Conservation (phyloP, 1,140 invertebrate species). For the Euglossa dilemma region DNA sequence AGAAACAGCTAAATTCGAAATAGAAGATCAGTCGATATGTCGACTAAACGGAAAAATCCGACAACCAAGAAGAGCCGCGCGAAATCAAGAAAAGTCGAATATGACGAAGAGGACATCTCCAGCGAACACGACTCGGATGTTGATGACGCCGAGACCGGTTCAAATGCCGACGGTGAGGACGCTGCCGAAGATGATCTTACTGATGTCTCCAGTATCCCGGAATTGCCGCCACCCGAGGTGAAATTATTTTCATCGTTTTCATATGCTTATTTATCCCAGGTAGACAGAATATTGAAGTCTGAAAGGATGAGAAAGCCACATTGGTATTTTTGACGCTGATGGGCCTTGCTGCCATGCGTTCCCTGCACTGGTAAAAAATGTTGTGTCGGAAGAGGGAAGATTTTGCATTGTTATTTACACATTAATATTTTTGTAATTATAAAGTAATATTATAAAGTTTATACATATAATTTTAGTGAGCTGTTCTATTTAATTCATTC, state of each 20-base stretch:
- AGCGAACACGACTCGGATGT: conserved; percentile 80
- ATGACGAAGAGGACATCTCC: conserved; percentile 81
- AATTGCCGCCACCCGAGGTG: conserved; percentile 79
- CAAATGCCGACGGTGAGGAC: conserved; percentile 76
- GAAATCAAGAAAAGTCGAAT: conserved; percentile 78
- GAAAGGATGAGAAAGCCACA: background rate
- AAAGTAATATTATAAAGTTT: background rate
- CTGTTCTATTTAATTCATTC: no score
- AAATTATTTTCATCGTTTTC: conserved; percentile 46
- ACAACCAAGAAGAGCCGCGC: conserved; percentile 74
- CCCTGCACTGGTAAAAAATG: background rate
- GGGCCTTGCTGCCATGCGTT: background rate
- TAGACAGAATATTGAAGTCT: background rate
- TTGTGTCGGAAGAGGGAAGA: no score
- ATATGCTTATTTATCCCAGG: conserved; percentile 13
- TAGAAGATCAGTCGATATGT: conserved; percentile 62
- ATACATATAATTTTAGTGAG: background rate
- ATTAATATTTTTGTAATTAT: no score
- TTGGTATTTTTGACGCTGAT: conserved; percentile 12
- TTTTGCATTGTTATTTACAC: no score
- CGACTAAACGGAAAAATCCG: conserved; percentile 75
- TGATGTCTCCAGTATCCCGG: conserved; percentile 75
- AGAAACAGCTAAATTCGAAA: conserved; percentile 15
- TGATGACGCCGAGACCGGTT: conserved; percentile 77
- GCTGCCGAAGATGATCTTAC: conserved; percentile 75